Base-by-base conservation (phyloP, 1,140 invertebrate genomes). In the Cephus cinctus region DNA sequence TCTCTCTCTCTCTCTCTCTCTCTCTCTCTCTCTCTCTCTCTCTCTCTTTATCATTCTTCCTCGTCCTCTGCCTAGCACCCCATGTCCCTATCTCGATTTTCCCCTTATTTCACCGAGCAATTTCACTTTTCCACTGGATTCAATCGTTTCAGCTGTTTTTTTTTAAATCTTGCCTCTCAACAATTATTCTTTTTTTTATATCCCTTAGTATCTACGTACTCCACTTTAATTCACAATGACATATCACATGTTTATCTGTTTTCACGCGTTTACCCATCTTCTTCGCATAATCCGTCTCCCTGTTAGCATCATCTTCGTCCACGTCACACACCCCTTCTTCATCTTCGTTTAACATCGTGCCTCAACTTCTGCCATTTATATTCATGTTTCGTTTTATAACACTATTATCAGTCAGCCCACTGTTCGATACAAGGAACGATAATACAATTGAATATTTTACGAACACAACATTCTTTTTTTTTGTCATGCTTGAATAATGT, bases 351-450 rank as follows among this genome's bases (percentile, higher is more conserved):
- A 52, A 59, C 52, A 39, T 58, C 11, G 9, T 39, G 38, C 45
- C 38, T 45, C 43, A 32, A 40, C 40, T 46, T 51, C 19, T 46
- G 19, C 14, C 34, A 21, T 21, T 30, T 20, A 18, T 40, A 46
- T 43, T n/a, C 21, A 42, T 34, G 15, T 18, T 47, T 56, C 35
- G 56, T 59, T 50, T 67, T 64, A 65, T n/a, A 70, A 69, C 68
- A 72, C 71, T 74, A 71, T 67, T 65, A 68, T 69, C 69, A 73
- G 69, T 73, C 68, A 74, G 56, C 65, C 60, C 69, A 73, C 71
- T 74, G 65, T 72, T 74, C 67, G 60, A 71, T 73, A 76, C 69
- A 67, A 76, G 71, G 73, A 76, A 76, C 73, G 66, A 74, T 76
- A 75, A 75, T 73, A 76, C 69, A 73, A 69, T 75, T 73, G 60